Base-by-base conservation (phyloP, 2,797 vertebrate genomes). In the Neosalanx taihuensis region DNA sequence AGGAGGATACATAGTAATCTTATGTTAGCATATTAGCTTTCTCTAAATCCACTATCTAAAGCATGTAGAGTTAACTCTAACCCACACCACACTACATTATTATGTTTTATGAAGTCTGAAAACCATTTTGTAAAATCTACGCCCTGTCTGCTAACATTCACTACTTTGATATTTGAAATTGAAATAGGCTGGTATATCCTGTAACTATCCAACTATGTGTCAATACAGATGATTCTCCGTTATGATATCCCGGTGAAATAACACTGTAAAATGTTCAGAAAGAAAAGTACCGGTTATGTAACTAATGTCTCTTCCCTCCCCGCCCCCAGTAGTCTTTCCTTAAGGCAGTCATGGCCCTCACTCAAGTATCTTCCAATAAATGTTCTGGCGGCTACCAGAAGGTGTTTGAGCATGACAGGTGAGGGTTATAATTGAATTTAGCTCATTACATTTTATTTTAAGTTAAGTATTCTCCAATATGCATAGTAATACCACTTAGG, bases 351-450 rank as follows among this genome's bases (percentile, higher is more conserved):
- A 99, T 99, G 97, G 92, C 96, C 0, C 82, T 98, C 84, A 97
- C 94, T 13, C 95, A 96, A 64, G 86, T 98, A 79, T 97, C 97
- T 66, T 95, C 93, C 87, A 97, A 93, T 84, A 97, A 94, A 82
- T 97, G 96, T 64, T 95, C 94, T 20, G 95, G 94, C 0, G 97
- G 97, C 33, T 93, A 94, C 81, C 97, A 99, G 91, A 99, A 99
- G 82, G 97, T 98, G 15, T 99, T 95, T 75, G 96, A 99, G 81
- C 97, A 99, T 26, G 95, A 97, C 76, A 99, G 97, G 97, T 99
- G 76, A 76, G 67, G 63, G 37, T 6, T 46, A 29, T 7, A 46
- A 0, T 9, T 15, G 20, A 6, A 59, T 26, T 26, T 26, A 26
- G 23, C 1, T 26, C 23, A 26, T 26, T 26, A 26, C 23, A 26